Base-by-base conservation (phyloP, 2,113 vertebrate species). In the Gobius niger region DNA sequence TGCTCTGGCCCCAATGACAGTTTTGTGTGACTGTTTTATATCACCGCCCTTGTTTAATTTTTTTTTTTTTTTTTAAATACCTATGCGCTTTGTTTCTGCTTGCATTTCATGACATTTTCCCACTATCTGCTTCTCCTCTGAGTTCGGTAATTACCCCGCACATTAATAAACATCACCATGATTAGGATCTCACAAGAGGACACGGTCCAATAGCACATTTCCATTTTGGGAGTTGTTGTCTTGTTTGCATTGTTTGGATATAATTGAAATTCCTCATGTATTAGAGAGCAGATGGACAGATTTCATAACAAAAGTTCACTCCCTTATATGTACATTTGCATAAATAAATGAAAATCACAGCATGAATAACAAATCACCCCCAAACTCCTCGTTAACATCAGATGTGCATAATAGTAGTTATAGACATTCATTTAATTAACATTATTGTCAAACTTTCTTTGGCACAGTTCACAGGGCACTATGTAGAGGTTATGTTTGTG, bases 191-290 rank as follows among this genome's bases (percentile, higher is more conserved):
- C 19, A 34, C 24, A 54, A 50, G 34, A 34, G 24, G 24, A 18
- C 67, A 65, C 19, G 63, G 12, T 69, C 7, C 41, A 40, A 63
- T 18, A 19, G 34, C 57, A 14, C 47, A 18, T 19, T 68, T 24
- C 18, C 53, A 53, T 44, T 66, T 68, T 71, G 56, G 34, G 19
- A 56, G 44, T 41, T 71, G n/a, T 63, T 80, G 42, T 60, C 63
- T 49, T 72, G 50, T 53, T 44, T 24, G 7, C 44, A 18, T 67
- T 52, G 66, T 74, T 0, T 47, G 47, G 73, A 24, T 81, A 80
- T 73, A 51, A 57, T 74, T 81, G 72, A 49, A 16, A 67, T 74
- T 81, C 67, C 47, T 19, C 68, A 72, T 40, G 67, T 83, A 81
- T 77, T 77, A 67, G 66, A 15, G 65, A 65, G 62, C 75, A 82